These are phyloP conservation scores for Nylanderia fulva DNA, from an alignment of 1,140 invertebrate genomes.

Conservation along the genomic window DNA sequence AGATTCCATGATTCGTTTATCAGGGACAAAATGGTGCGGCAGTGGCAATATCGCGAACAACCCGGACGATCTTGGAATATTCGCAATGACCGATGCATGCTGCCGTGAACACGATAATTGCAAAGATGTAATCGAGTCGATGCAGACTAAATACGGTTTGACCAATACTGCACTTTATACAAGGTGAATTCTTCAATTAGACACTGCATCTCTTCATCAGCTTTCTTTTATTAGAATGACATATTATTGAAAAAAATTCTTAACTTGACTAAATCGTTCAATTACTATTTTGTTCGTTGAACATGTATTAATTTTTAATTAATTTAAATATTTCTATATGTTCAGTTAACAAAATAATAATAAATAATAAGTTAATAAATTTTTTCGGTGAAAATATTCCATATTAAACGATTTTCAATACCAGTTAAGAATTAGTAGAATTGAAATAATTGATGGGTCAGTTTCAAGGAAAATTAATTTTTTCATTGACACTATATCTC, in stretches of 20 bases:
- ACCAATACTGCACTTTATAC: conserved; percentile 88
- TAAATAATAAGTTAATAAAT: no score
- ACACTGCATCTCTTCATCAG: not conserved
- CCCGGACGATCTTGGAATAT: conserved; percentile 90
- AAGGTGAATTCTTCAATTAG: conserved; percentile 79
- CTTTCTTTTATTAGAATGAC: not conserved
- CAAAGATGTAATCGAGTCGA: conserved; percentile 87
- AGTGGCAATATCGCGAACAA: conserved; percentile 90
- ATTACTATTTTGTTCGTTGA: no score
- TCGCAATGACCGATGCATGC: conserved; percentile 90
- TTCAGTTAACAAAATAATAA: no score
- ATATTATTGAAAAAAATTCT: no score
- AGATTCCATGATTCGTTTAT: conserved; percentile 10
- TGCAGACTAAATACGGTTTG: conserved; percentile 87
- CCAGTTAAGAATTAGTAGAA: no score
- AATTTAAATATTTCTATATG: no score
- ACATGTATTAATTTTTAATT: no score
- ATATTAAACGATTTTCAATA: not conserved
- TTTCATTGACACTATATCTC: not conserved
- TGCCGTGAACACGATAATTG: conserved; percentile 93
- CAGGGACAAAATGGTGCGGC: conserved; percentile 90
- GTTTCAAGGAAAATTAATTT: no score
- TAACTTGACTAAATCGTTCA: no score
- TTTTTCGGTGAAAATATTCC: no score
- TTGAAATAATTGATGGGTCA: no score